phyloP scores from a whole-genome alignment of 1,140 invertebrate species.

The Trichonephila clavata region DNA sequence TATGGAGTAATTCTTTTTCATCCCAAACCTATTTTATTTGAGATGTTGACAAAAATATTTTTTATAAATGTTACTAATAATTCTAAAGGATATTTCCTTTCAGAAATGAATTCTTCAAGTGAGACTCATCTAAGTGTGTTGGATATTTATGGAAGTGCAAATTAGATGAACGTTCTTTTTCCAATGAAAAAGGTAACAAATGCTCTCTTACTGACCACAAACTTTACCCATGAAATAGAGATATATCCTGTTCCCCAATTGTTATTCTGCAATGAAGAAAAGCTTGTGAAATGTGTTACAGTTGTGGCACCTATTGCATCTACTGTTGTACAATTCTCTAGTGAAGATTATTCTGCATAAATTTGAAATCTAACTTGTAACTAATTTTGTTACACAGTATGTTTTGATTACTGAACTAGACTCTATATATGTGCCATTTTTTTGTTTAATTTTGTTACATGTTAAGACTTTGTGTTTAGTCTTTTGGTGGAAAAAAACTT shows the following conservation, averaged over 20 bases:
- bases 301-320: conserved; percentile 26
- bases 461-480: neutral
- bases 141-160: conserved; percentile 63
- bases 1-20: neutral
- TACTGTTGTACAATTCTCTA: conserved; percentile 8
- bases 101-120: conserved; percentile 68
- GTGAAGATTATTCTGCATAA: conserved; percentile 32
- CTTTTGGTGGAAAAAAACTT: neutral
- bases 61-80: conserved; percentile 41
- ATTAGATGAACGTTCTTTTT: conserved; percentile 66
- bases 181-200: conserved; percentile 71
- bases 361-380: conserved; percentile 37
- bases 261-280: conserved; percentile 50
- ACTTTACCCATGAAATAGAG: conserved; percentile 50
- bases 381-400: neutral
- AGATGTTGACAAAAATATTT: conserved; percentile 29
- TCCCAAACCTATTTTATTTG: neutral
- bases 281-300: conserved; percentile 41
- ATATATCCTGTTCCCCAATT: conserved; percentile 34
- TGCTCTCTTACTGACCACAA: conserved; percentile 67
- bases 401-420: conserved; percentile 15
- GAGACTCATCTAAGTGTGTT: conserved; percentile 46
- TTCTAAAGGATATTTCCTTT: conserved; percentile 73
- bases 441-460: conserved; percentile 38
- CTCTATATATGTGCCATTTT: conserved; percentile 27